These are phyloP conservation scores for Crypturellus tataupa DNA, from an alignment of 2,797 vertebrate species.

Conservation along the genomic window DNA sequence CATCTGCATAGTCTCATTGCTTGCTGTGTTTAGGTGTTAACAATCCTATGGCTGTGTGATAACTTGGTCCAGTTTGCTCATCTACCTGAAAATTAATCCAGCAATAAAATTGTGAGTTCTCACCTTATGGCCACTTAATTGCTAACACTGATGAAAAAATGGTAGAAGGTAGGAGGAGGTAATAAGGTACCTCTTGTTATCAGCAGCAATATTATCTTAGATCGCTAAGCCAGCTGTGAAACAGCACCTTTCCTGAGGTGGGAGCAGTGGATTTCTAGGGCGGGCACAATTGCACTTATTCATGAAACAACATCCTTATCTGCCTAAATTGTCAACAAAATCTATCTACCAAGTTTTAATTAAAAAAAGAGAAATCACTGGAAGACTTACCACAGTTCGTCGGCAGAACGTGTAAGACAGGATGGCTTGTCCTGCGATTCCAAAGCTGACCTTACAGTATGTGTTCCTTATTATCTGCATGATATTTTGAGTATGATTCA, in stretches of 20 bases:
- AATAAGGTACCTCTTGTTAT: neutral
- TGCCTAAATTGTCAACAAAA: neutral
- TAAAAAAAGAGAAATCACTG: neutral
- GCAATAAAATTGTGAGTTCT: neutral
- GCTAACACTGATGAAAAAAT: neutral
- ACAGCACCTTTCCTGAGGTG: neutral
- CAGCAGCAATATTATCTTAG: fast-evolving
- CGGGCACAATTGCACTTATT: neutral
- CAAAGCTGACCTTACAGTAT: neutral
- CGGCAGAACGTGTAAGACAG: neutral
- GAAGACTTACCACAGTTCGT: neutral
- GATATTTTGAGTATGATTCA: neutral
- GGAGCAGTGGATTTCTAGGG: neutral
- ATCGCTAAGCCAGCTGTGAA: neutral
- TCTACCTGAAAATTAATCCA: neutral
- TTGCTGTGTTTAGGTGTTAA: neutral
- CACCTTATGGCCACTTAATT: neutral
- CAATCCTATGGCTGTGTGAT: neutral
- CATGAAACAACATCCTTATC: neutral
- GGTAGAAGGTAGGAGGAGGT: neutral
- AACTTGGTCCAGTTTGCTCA: neutral
- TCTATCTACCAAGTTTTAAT: neutral
- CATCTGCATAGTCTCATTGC: neutral
- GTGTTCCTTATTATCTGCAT: neutral
- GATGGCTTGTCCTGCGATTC: neutral